phyloP scores from a whole-genome alignment of 2,888 invertebrate species.

The Meteorus colon region DNA sequence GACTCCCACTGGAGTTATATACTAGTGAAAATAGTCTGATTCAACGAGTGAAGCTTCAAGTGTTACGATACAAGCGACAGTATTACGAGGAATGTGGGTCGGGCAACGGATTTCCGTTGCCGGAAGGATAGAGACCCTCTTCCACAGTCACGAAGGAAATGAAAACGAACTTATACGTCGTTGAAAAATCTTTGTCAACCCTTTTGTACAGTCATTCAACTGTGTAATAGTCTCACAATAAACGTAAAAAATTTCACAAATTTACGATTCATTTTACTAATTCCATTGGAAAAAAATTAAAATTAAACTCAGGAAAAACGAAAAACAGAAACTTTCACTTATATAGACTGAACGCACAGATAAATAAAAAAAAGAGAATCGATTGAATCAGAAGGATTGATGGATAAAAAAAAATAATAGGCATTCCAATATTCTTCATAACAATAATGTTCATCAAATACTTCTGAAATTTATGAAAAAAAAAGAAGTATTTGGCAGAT shows the following conservation, averaged over 20 bases:
- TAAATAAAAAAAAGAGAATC: too few relatives aligned
- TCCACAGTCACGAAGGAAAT: constrained; percentile 34
- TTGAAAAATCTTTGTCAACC: constrained; percentile 28
- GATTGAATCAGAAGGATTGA: too few relatives aligned
- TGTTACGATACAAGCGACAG: constrained; percentile 26
- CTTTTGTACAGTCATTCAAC: constrained; percentile 12
- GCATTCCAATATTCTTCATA: too few relatives aligned
- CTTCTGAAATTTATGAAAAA: too few relatives aligned
- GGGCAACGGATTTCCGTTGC: constrained; percentile 38
- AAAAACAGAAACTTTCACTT: too few relatives aligned
- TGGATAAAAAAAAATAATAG: too few relatives aligned
- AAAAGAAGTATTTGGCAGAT: too few relatives aligned
- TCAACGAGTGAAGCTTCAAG: constrained; percentile 28
- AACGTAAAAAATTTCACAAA: not conserved
- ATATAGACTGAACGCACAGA: too few relatives aligned
- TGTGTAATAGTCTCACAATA: not conserved
- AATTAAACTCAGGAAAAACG: too few relatives aligned
- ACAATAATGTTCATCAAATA: too few relatives aligned
- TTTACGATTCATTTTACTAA: too few relatives aligned
- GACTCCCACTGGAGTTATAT: not conserved
- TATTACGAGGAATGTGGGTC: constrained; percentile 38
- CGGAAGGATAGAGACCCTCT: constrained; percentile 26
- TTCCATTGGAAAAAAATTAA: too few relatives aligned
- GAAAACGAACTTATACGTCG: constrained; percentile 43
- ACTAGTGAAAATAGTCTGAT: not conserved